Percentiles rank a stretch among this genome's conserved stretches.
phyloP scores from a whole-genome alignment of 2,797 vertebrate genomes.

The Sphenodon punctatus region DNA sequence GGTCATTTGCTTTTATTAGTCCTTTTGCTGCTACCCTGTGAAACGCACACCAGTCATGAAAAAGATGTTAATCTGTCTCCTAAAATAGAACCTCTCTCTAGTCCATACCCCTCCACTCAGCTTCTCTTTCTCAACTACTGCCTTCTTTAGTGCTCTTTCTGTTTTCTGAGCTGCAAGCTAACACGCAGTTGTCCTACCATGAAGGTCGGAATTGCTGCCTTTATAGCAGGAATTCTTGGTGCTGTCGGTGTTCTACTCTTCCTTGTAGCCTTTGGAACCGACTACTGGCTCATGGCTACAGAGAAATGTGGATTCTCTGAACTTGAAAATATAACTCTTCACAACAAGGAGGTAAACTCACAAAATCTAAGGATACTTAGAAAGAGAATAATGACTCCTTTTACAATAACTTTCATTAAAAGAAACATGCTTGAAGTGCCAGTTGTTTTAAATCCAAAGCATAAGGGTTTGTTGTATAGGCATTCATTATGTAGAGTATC shows the following conservation, averaged over 20 bases:
- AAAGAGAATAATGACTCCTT: accelerated
- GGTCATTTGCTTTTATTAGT: slow-evolving; percentile 76
- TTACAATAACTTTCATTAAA: background rate
- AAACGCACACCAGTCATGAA: slow-evolving; percentile 76
- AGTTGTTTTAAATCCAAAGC: background rate
- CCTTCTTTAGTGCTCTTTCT: background rate
- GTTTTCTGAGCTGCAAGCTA: slow-evolving; percentile 21
- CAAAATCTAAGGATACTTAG: background rate
- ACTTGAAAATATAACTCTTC: slow-evolving; percentile 33
- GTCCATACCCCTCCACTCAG: background rate
- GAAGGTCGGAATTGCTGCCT: slow-evolving; percentile 81
- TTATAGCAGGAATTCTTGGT: slow-evolving; percentile 82
- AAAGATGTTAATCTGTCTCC: slow-evolving; percentile 67
- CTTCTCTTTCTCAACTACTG: background rate
- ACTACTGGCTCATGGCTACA: slow-evolving; percentile 88
- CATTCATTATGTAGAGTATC: accelerated
- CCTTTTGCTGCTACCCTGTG: slow-evolving; percentile 39
- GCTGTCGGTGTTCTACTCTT: slow-evolving; percentile 81
- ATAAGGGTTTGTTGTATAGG: accelerated
- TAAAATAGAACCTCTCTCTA: slow-evolving; percentile 77
- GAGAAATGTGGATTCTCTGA: slow-evolving; percentile 76
- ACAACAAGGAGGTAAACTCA: slow-evolving; percentile 39
- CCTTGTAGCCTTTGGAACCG: slow-evolving; percentile 83
- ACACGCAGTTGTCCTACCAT: slow-evolving; percentile 68
- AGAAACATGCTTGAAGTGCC: background rate